Evolutionary conservation across 37 sponge, comb jelly and placozoan species (phyloP), one percentile per base, ranked within the genome.

Genomic region (Chondrilla cf. caribensis): DNA sequence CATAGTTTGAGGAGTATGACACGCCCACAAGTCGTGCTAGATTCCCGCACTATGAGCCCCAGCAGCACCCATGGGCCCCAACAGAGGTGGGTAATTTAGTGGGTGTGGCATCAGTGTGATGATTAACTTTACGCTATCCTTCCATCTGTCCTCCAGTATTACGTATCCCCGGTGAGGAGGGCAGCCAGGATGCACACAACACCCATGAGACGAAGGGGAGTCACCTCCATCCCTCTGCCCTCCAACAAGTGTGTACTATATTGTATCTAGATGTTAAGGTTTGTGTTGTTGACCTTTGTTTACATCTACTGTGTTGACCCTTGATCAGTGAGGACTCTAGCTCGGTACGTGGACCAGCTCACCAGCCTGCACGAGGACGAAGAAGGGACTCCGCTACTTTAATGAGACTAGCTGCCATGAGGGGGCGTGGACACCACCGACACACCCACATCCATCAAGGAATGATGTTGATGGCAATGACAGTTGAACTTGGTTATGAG

Each of bases 61-160:
- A 70, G 37, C 71, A 70, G 71, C 71, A 70, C 38, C 71, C 71
- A 2, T 70, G 71, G 71, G 71, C 71, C 37, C 71, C 71, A 9
- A 70, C 38, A 29, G 64, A 62, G 64, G 64, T 62, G 22, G 15
- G 64, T 28, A 29, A 7, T 9, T 62, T 62, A n/a, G 64, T 62
- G 15, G 64, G 29, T 62, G 25, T 62, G 64, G 29, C 15, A 62
- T 62, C 18, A 15, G 64, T 6, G 64, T 15, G 64, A 7, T 9
- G 29, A n/a, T n/a, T n/a, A n/a, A n/a, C 25, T 19, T 9, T 62
- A 9, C 7, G 25, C 4, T 7, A 28, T 62, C 18, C 22, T 15
- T 15, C 22, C 64, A 7, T 28, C 29, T n/a, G 6, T 28, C 29
- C 64, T 15, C 6, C 22, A 62, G 64, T 62, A 62, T 15, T 62